Evolutionary conservation across 2,797 vertebrate genomes (phyloP).

Genomic region (Melanotaenia boesemani): DNA sequence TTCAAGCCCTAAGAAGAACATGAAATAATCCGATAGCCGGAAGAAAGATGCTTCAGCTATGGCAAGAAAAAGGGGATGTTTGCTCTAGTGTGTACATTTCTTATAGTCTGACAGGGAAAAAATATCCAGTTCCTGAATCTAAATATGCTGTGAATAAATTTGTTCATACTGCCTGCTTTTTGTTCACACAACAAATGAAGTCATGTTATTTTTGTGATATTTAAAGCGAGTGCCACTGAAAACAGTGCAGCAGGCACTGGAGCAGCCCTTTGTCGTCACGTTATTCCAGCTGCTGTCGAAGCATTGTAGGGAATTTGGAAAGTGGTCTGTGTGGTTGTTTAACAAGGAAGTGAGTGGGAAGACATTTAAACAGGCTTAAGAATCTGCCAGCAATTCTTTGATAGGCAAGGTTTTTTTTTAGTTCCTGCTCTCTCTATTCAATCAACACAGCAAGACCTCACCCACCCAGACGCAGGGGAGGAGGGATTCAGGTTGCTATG

Average conservation of each 20-base stretch:
- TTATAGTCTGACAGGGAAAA: conserved; percentile 53
- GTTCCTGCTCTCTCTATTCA: conserved; percentile 47
- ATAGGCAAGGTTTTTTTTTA: conserved; percentile 16
- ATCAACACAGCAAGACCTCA: conserved; percentile 69
- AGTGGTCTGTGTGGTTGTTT: conserved; percentile 35
- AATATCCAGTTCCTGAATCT: conserved; percentile 51
- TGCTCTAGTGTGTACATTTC: conserved; percentile 43
- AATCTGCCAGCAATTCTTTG: conserved; percentile 35
- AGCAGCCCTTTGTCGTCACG: conserved; percentile 37
- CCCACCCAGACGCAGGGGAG: conserved; percentile 73
- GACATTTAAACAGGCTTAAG: conserved; percentile 34
- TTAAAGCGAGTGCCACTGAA: conserved; percentile 34
- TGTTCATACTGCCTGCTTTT: conserved; percentile 65
- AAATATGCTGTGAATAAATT: conserved; percentile 58
- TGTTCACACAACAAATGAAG: conserved; percentile 61
- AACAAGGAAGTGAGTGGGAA: conserved; percentile 31
- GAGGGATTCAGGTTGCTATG: conserved; percentile 82
- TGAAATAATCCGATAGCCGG: conserved; percentile 60
- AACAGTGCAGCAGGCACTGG: conserved; percentile 27
- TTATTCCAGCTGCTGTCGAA: conserved; percentile 49
- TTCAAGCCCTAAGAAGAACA: conserved; percentile 59
- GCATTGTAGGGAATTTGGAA: conserved; percentile 39
- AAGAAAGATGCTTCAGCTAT: conserved; percentile 44
- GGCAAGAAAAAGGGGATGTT: conserved; percentile 41
- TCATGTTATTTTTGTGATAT: conserved; percentile 60